These are phyloP conservation scores for Hycleus cichorii DNA, from an alignment of 1,140 invertebrate genomes.

Conservation along the genomic window DNA sequence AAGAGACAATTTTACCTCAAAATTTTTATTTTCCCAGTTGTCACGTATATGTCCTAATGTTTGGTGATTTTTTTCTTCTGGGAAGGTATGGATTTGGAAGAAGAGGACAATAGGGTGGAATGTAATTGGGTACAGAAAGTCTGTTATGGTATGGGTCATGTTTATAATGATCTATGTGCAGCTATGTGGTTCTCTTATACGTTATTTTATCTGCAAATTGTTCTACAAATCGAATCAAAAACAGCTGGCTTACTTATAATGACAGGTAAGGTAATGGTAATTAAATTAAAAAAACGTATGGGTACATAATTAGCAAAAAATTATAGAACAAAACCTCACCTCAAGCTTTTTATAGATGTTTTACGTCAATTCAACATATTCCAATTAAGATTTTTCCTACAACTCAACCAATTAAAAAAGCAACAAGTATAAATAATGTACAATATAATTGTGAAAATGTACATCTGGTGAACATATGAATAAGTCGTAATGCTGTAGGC, in stretches of 20 bases:
- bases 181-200: constrained; percentile 94
- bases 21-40: background rate
- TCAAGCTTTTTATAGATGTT: no score
- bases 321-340: no score
- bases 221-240: constrained; percentile 60
- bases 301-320: no score
- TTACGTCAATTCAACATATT: no score
- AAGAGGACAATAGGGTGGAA: background rate
- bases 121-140: constrained; percentile 43
- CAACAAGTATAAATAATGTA: no score
- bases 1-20: no score
- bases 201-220: constrained; percentile 78
- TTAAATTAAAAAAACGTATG: no score
- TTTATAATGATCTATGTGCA: constrained; percentile 85
- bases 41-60: background rate
- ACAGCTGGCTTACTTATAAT: constrained; percentile 72
- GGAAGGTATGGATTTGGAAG: background rate
- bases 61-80: background rate
- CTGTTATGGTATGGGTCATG: constrained; percentile 74
- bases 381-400: no score
- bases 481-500: no score
- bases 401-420: no score
- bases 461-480: no score
- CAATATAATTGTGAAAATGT: no score
- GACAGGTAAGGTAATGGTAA: constrained; percentile 48